Evolutionary conservation across 2,113 vertebrate species (phyloP).

Genomic region (Ochotona princeps): DNA sequence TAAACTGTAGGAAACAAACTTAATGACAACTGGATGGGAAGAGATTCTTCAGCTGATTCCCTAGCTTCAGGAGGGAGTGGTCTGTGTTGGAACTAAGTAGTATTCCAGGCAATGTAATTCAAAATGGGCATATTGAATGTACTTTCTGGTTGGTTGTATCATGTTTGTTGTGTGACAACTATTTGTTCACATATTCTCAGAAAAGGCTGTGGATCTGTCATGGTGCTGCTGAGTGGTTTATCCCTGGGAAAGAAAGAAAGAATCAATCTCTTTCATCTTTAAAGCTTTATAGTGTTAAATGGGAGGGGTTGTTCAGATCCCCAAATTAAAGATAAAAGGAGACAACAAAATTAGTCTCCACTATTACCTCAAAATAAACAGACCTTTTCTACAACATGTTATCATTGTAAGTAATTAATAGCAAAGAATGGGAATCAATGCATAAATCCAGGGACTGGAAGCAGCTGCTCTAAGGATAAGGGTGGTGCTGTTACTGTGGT

Average conservation of each 20-base stretch:
- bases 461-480: not conserved
- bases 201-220: not conserved
- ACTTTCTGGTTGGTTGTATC: not conserved
- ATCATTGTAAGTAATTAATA: slow-evolving; percentile 12
- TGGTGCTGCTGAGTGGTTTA: not conserved
- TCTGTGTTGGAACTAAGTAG: not conserved
- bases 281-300: slow-evolving; percentile 5
- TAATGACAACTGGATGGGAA: not conserved
- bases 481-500: not conserved
- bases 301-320: not conserved
- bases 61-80: not conserved
- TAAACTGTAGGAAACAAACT: not conserved
- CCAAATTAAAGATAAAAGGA: slow-evolving; percentile 26
- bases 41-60: not conserved
- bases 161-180: not conserved
- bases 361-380: not conserved
- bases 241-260: not conserved
- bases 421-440: not conserved
- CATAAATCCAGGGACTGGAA: not conserved
- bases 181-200: not conserved
- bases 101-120: not conserved
- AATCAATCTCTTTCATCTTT: not conserved
- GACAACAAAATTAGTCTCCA: not conserved
- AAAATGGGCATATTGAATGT: no score
- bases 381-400: not conserved